Conservation (phyloP, 2,888 invertebrate species). For the Branchinecta sandiegonensis region DNA sequence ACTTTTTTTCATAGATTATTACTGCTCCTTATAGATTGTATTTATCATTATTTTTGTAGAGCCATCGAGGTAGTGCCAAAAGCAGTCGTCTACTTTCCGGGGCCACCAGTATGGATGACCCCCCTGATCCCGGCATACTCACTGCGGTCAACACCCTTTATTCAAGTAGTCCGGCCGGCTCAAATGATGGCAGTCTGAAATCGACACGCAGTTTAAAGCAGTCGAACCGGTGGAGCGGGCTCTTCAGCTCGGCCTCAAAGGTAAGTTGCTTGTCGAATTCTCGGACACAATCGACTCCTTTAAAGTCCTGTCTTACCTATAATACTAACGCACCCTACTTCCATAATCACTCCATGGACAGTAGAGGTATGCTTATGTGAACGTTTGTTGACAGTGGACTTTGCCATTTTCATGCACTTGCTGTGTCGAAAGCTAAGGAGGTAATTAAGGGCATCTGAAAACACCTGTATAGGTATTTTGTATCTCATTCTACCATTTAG, state of each 20-base stretch:
- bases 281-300: background rate
- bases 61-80: constrained; percentile 31
- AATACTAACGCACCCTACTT: too few relatives aligned
- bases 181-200: constrained; percentile 31
- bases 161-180: constrained; percentile 19
- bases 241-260: constrained; percentile 49
- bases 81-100: constrained; percentile 26
- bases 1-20: background rate
- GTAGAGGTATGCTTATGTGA: too few relatives aligned
- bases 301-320: background rate
- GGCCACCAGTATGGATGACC: constrained; percentile 39
- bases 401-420: too few relatives aligned
- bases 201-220: constrained; percentile 34
- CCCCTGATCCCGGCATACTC: constrained; percentile 35
- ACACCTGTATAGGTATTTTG: too few relatives aligned
- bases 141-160: constrained; percentile 21
- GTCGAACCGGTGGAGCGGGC: constrained; percentile 52
- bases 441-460: too few relatives aligned
- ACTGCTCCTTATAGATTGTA: background rate
- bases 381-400: too few relatives aligned
- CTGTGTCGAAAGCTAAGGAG: too few relatives aligned
- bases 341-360: background rate
- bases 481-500: too few relatives aligned
- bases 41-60: constrained; percentile 15
- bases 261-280: constrained; percentile 30